A percentile compares a stretch with the other conserved stretches of the same genome.
Conservation (phyloP, 2,888 invertebrate genomes). For the Xestia sexstrigata region DNA sequence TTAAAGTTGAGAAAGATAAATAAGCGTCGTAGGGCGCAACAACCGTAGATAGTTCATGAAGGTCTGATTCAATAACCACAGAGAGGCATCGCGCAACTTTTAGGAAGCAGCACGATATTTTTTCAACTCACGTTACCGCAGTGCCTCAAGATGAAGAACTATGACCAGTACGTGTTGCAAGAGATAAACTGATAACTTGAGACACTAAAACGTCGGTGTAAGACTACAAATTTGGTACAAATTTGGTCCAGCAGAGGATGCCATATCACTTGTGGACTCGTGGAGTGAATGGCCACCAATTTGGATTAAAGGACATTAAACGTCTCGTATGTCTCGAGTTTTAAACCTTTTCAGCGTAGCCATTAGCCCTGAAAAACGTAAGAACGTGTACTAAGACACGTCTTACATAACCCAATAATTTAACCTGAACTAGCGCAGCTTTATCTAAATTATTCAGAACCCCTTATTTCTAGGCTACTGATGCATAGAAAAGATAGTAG, state of each 20-base stretch:
- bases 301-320: not conserved
- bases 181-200: not conserved
- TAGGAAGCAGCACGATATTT: not conserved
- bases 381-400: conserved; percentile 9
- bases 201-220: not conserved
- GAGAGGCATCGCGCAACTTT: not conserved
- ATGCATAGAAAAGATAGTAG: not conserved
- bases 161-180: not conserved
- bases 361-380: conserved; percentile 4
- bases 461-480: conserved; percentile 49
- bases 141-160: not conserved
- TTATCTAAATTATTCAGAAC: conserved; percentile 65
- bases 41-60: not conserved
- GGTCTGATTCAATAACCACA: not conserved
- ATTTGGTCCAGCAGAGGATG: not conserved
- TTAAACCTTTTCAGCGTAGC: not conserved
- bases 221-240: no score
- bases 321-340: no score
- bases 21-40: not conserved
- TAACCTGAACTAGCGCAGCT: conserved; percentile 59
- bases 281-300: not conserved
- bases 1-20: no score
- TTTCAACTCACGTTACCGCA: not conserved
- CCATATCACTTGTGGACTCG: not conserved
- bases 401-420: conserved; percentile 39